These are phyloP conservation scores for Microplitis manilae DNA, from an alignment of 2,888 invertebrate genomes.

Conservation along the genomic window DNA sequence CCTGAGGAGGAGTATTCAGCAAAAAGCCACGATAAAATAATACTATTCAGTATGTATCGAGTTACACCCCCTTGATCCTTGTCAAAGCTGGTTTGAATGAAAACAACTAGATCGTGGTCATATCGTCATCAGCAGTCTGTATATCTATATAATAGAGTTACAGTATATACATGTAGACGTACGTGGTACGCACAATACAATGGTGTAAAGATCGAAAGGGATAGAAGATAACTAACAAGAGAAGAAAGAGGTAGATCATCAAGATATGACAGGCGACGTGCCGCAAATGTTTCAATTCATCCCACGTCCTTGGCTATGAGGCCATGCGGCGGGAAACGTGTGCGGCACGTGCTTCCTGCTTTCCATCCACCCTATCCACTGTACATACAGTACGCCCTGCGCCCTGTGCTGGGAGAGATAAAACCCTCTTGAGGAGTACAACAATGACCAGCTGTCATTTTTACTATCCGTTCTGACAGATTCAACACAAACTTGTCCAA, in stretches of 20 bases:
- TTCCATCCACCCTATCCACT: constrained; percentile 12
- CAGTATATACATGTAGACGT: background rate
- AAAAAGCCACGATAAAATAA: constrained; percentile 33
- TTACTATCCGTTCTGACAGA: constrained; percentile 15
- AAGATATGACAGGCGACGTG: constrained; percentile 45
- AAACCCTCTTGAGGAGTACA: background rate
- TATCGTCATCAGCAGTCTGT: background rate
- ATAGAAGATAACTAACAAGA: constrained; percentile 17
- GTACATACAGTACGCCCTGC: background rate
- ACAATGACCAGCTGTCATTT: constrained; percentile 34
- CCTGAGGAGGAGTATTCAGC: background rate
- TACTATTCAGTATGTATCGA: constrained; percentile 35
- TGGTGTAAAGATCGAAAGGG: constrained; percentile 10
- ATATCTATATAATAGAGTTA: background rate
- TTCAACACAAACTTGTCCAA: constrained; percentile 9
- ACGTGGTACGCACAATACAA: constrained; percentile 5
- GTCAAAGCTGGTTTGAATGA: constrained; percentile 29
- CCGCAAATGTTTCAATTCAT: constrained; percentile 49
- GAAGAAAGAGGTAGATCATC: constrained; percentile 31
- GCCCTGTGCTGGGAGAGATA: constrained; percentile 13
- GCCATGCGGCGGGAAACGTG: constrained; percentile 21
- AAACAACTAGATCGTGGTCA: constrained; percentile 10
- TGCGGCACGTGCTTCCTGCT: constrained; percentile 38
- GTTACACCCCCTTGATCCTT: constrained; percentile 34
- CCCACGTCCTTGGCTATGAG: constrained; percentile 24